These are phyloP conservation scores for Chlorops oryzae DNA, from an alignment of 1,140 invertebrate genomes.

Conservation along the genomic window DNA sequence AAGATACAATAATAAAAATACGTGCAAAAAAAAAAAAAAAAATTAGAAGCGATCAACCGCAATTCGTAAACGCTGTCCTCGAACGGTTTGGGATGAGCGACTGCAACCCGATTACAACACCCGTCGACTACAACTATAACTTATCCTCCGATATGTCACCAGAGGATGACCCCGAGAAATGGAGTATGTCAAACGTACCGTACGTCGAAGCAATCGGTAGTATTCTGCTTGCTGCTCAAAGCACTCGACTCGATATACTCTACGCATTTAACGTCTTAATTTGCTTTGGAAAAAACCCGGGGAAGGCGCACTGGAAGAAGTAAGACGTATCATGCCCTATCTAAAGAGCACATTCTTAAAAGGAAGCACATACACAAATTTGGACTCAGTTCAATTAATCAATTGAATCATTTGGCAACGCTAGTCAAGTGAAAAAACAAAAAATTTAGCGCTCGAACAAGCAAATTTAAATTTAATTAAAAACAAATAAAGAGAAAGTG, in stretches of 20 bases:
- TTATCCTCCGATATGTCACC: conserved; percentile 19
- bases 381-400: too few species aligned
- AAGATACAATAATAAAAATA: too few species aligned
- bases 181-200: conserved; percentile 18
- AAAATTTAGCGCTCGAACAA: too few species aligned
- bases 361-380: not conserved
- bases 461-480: too few species aligned
- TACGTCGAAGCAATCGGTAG: conserved; percentile 26
- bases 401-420: too few species aligned
- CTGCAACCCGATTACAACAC: conserved; percentile 22
- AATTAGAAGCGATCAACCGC: conserved; percentile 28
- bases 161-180: conserved; percentile 12
- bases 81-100: conserved; percentile 33
- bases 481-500: too few species aligned
- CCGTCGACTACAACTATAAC: conserved; percentile 21
- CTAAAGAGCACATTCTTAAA: conserved; percentile 30
- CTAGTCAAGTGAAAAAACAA: too few species aligned
- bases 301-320: conserved; percentile 26
- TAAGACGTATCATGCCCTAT: conserved; percentile 38
- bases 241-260: conserved; percentile 43
- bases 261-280: conserved; percentile 28
- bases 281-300: conserved; percentile 24
- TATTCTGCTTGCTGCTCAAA: conserved; percentile 34
- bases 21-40: too few species aligned
- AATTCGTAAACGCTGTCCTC: conserved; percentile 1